Evolutionary conservation across 2,888 invertebrate species (phyloP).

Genomic region (Lepidonotus clava): DNA sequence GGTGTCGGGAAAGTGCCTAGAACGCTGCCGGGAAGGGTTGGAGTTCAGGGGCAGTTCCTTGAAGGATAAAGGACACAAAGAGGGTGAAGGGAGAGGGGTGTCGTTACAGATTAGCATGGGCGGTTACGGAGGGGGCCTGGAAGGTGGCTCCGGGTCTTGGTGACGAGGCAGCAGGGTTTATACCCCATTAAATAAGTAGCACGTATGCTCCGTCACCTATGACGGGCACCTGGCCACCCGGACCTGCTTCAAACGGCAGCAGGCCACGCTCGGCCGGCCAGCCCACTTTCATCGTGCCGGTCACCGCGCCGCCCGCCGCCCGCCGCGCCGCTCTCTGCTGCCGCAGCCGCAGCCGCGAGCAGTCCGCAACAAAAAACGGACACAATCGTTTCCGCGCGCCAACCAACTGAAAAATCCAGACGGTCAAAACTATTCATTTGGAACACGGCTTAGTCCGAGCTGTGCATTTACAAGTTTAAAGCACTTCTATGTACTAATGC

Average conservation of each 20-base stretch:
- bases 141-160: background rate
- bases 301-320: background rate
- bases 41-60: background rate
- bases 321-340: background rate
- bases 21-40: background rate
- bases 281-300: conserved; percentile 8
- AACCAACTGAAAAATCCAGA: conserved; percentile 23
- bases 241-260: conserved; percentile 24
- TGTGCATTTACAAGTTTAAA: background rate
- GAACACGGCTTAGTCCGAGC: background rate
- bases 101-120: background rate
- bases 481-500: no score
- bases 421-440: background rate
- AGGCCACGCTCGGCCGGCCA: conserved; percentile 29
- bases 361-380: conserved; percentile 9
- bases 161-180: background rate
- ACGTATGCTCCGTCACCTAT: conserved; percentile 37
- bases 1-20: background rate
- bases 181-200: conserved; percentile 45
- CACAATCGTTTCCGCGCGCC: background rate
- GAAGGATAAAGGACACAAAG: background rate
- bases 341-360: background rate
- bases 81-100: background rate
- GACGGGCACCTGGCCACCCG: conserved; percentile 44
- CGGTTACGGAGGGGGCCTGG: background rate